These are phyloP conservation scores for Sterna hirundo DNA, from an alignment of 2,113 vertebrate species.

Conservation along the genomic window DNA sequence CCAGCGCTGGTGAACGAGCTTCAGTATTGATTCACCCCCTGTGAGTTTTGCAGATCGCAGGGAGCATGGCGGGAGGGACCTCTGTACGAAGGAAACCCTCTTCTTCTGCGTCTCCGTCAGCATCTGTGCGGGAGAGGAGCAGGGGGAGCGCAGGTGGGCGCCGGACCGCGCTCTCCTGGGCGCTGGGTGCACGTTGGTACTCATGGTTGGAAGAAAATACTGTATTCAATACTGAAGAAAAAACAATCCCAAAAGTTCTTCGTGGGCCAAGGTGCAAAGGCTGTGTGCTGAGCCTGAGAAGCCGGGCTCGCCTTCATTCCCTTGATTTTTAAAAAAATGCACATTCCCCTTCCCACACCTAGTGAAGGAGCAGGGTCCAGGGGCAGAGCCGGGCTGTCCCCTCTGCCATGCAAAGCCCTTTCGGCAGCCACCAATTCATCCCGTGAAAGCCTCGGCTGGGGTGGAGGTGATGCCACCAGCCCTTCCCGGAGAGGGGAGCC, in stretches of 20 bases:
- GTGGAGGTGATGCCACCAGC: not conserved
- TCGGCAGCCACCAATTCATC: not conserved
- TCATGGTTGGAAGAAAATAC: not conserved
- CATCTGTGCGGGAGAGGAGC: not conserved
- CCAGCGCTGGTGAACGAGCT: not conserved
- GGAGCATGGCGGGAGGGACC: not conserved
- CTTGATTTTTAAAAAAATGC: not conserved
- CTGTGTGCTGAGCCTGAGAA: fast-evolving
- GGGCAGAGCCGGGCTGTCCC: not conserved
- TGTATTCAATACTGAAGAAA: not conserved
- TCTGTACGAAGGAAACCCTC: fast-evolving
- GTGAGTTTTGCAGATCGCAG: not conserved
- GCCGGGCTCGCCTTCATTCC: not conserved
- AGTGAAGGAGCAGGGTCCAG: not conserved
- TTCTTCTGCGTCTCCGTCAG: not conserved
- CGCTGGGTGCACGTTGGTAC: fast-evolving
- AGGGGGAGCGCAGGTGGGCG: not conserved
- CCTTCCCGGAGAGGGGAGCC: fast-evolving
- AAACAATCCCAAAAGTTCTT: not conserved
- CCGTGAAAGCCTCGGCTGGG: not conserved
- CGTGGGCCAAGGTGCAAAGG: not conserved
- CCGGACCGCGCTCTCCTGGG: not conserved
- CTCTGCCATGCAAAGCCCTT: fast-evolving
- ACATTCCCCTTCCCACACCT: not conserved
- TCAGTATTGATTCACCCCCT: not conserved